Conservation (phyloP, 2,888 invertebrate genomes). For the Selenia dentaria region DNA sequence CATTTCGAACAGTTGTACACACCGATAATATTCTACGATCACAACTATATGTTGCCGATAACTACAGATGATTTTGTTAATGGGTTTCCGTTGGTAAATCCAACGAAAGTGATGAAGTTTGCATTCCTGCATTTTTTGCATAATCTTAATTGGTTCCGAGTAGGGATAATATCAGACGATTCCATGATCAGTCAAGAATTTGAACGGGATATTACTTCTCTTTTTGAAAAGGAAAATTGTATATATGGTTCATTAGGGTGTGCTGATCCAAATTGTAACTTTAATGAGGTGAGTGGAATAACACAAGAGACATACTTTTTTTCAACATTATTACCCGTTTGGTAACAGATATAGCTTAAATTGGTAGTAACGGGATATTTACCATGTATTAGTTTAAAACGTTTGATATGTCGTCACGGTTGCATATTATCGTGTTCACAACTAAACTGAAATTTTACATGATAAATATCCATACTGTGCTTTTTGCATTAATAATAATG, state of each 20-base stretch:
- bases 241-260: conserved; percentile 30
- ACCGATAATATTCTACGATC: conserved; percentile 18
- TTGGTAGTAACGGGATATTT: too few species aligned
- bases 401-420: too few species aligned
- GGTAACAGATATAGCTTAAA: too few species aligned
- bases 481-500: too few species aligned
- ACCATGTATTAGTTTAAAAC: too few species aligned
- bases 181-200: conserved; percentile 39
- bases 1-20: neutral
- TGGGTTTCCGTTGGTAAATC: neutral
- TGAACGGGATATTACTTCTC: conserved; percentile 32
- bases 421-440: too few species aligned
- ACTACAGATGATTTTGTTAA: conserved; percentile 2
- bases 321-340: too few species aligned
- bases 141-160: conserved; percentile 38
- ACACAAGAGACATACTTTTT: too few species aligned
- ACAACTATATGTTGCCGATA: neutral
- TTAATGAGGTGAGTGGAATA: conserved; percentile 34
- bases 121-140: conserved; percentile 33
- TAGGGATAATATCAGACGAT: conserved; percentile 49
- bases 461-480: too few species aligned
- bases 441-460: too few species aligned
- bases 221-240: conserved; percentile 36
- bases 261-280: conserved; percentile 24
- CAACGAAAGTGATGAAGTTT: conserved; percentile 1